Base-by-base conservation (phyloP, 2,113 vertebrate species). In the Gracilinanus agilis region DNA sequence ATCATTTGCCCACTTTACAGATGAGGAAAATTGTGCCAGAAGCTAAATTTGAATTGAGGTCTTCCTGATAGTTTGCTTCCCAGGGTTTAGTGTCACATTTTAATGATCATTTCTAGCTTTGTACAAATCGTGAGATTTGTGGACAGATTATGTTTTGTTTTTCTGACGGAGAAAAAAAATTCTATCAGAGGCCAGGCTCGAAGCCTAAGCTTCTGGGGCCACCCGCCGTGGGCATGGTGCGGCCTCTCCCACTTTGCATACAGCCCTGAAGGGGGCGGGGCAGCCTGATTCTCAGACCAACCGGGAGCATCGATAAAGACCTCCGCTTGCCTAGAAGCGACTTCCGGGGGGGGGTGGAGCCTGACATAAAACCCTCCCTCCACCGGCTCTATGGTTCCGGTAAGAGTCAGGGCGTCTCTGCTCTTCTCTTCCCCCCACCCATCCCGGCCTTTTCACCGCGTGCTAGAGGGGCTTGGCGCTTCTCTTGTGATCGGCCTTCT, bases 171-270 rank as follows among this genome's bases (percentile, higher is more conserved):
- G 6, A 23, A 83, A 83, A 19, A 83, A 40, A 83, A 83, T 83
- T 40, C n/a, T 19, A 21, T 40, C 34, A 19, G 16, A 40, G 67
- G 67, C 67, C 19, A 19, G 67, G n/a, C 67, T 40, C 67, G n/a
- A 83, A 83, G 34, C 67, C 34, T 0, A 0, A 19, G 67, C 13
- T 75, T 40, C 19, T 16, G 16, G 0, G 7, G 16, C 2, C 34
- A 19, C 61, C 4, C n/a, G 34, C 67, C n/a, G 2, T 23, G 0
- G 19, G 1, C n/a, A 1, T 0, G n/a, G 19, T 0, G 6, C n/a
- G 9, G 0, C 16, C n/a, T 21, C n/a, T 83, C 67, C n/a, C n/a
- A 23, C n/a, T 40, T 29, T 1, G 19, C 19, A 8, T 0, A 23
- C n/a, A 21, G n/a, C 5, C 67, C 67, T 21, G 67, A 83, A 23